Base-by-base conservation (phyloP, 2,888 invertebrate genomes). In the Calliphora vomitoria region DNA sequence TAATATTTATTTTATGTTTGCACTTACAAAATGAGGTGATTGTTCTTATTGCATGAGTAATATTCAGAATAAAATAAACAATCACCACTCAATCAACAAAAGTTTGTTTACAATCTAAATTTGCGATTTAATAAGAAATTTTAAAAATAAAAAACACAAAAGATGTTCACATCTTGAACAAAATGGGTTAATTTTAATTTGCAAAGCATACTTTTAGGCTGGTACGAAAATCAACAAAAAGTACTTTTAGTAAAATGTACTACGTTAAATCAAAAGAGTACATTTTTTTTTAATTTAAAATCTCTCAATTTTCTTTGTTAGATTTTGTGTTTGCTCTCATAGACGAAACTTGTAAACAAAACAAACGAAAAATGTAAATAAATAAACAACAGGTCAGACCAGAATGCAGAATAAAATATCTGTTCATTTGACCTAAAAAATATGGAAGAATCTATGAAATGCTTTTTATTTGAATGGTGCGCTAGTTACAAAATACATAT, bases 341-440 rank as follows among this genome's bases (percentile, higher is more conserved):
- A 6, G 15, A n/a, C 15, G n/a, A 50, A n/a, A n/a, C n/a, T n/a
- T 50, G 13, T 55, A 55, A 55, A 55, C 20, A 55, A 55, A 55
- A 55, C 10, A 55, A 55, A 55, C 18, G 6, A 20, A 55, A 55
- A 55, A 44, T 35, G n/a, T 20, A 55, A 55, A 55, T 20, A 55
- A 55, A 55, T 55, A 55, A 55, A 55, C 55, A 55, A 55, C 10
- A 55, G 10, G n/a, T 38, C 15, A 38, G 38, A 64, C 41, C 18
- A 64, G 64, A 18, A n/a, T 64, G 38, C 64, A 64, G 18, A 41
- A 41, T 18, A 64, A 18, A 20, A 4, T 20, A 10, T 20, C 10
- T 41, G 8, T 18, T 35, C 35, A 41, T 64, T 64, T 64, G 64
- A 41, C 64, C 64, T 64, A 64, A 64, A 41, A 64, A 64, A 38